These are phyloP conservation scores for Nebria brevicollis DNA, from an alignment of 2,888 invertebrate genomes.

Conservation along the genomic window DNA sequence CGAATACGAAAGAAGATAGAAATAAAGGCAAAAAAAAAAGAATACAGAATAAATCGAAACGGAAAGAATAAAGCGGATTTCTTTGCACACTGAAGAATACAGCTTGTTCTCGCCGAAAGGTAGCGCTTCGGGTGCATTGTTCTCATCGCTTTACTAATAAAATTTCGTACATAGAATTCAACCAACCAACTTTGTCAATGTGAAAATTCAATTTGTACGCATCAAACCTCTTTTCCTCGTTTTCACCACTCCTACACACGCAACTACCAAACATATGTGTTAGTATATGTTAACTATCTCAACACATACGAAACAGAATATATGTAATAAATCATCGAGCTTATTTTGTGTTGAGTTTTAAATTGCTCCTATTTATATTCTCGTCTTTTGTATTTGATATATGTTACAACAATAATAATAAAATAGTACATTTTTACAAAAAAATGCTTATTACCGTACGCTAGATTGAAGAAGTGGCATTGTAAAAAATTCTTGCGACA, in stretches of 20 bases:
- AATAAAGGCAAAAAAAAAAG: background rate
- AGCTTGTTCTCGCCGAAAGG: background rate
- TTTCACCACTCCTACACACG: background rate
- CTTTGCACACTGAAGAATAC: background rate
- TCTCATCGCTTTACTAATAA: background rate
- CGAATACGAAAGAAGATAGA: too few species aligned
- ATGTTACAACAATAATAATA: too few species aligned
- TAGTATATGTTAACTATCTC: background rate
- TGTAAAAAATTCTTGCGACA: background rate
- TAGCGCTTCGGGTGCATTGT: constrained; percentile 7
- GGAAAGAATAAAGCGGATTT: constrained; percentile 3
- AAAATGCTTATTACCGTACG: background rate
- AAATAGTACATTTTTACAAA: background rate
- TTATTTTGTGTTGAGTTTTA: too few species aligned
- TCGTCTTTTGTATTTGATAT: too few species aligned
- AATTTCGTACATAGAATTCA: constrained; percentile 11
- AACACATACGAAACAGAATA: background rate
- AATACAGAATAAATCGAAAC: background rate
- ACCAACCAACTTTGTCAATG: constrained; percentile 6
- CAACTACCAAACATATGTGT: background rate
- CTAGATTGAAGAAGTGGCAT: background rate
- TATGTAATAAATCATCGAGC: background rate
- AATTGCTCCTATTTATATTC: too few species aligned
- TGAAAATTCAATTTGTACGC: constrained; percentile 16
- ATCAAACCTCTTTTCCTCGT: background rate